Base-by-base conservation (phyloP, 2,888 invertebrate genomes). In the Anthrax anthrax region DNA sequence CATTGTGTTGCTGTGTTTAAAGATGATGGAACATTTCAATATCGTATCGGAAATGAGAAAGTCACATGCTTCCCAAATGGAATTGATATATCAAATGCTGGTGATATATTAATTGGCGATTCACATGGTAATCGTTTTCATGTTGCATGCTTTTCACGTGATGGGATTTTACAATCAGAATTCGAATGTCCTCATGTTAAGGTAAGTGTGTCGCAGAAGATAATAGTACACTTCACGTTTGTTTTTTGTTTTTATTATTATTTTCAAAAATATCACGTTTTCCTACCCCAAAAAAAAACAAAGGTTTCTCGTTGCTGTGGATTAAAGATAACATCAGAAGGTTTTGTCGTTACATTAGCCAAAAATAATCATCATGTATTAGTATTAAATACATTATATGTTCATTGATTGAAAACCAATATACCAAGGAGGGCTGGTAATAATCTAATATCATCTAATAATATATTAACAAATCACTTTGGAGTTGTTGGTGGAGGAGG, bases 291-390 rank as follows among this genome's bases (percentile, higher is more conserved):
- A 1, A 36, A 36, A 14, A 36, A 36, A 36, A n/a, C 14, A 34
- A 46, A 95, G 87, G 95, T 96, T 54, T 94, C 94, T 55, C 88
- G 95, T 62, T 96, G 95, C 76, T 96, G 95, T 69, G 95, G 95
- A 53, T 75, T 96, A 63, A 95, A 95, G 75, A 92, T 96, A 62
- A 95, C 95, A 48, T 88, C 90, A 18, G 94, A 95, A 70, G 95
- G 95, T 57, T 92, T 90, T 70, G 87, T 95, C 59, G 89, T 91
- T 58, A 91, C 95, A 55, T 73, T 96, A 72, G 95, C 95, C 67
- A 96, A 96, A 76, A 96, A 95, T 76, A 96, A 96, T 75, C 95
- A 96, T 72, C 92, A 95, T 72, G 95, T 96, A 63, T 81, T 96
- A 71, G 90, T 96, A 69, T 78, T 95, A 71, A 88, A 90, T 75